Evolutionary conservation across 2,113 vertebrate species (phyloP).

Genomic region (Epinephelus cyanopodus): DNA sequence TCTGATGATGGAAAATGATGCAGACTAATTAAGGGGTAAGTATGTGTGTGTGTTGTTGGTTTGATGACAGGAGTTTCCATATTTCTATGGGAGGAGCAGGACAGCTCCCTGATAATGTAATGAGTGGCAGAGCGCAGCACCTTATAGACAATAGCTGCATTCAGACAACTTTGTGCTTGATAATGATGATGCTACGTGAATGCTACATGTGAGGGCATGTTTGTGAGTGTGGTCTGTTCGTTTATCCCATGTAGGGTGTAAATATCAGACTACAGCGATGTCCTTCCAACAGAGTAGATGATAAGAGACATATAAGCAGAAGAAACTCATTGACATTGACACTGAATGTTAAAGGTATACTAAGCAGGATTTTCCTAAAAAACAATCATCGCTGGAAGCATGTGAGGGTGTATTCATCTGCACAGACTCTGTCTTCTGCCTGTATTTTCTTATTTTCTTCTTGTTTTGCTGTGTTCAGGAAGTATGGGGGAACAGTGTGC

Average conservation of each 20-base stretch:
- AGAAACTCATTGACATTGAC: background rate
- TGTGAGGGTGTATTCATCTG: too few species aligned
- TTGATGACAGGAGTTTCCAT: constrained; percentile 6
- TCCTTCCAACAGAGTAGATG: background rate
- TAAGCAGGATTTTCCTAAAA: too few species aligned
- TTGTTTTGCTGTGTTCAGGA: too few species aligned
- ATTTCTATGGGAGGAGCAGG: background rate
- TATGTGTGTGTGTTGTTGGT: background rate
- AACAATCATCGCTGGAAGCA: too few species aligned
- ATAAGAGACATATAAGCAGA: background rate
- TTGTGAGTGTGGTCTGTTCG: background rate
- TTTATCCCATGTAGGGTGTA: too few species aligned
- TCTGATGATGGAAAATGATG: constrained; percentile 3
- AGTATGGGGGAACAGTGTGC: too few species aligned
- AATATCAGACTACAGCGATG: background rate
- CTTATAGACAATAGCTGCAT: background rate
- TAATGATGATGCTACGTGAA: too few species aligned
- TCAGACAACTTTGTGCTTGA: too few species aligned
- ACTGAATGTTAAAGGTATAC: too few species aligned
- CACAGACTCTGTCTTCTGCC: too few species aligned
- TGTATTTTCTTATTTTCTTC: too few species aligned
- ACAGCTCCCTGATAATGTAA: background rate
- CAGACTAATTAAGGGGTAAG: background rate
- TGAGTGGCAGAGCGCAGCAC: background rate
- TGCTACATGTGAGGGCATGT: background rate